These are phyloP conservation scores for Hypotaenidia okinawae DNA, from an alignment of 2,797 vertebrate genomes.

Conservation along the genomic window DNA sequence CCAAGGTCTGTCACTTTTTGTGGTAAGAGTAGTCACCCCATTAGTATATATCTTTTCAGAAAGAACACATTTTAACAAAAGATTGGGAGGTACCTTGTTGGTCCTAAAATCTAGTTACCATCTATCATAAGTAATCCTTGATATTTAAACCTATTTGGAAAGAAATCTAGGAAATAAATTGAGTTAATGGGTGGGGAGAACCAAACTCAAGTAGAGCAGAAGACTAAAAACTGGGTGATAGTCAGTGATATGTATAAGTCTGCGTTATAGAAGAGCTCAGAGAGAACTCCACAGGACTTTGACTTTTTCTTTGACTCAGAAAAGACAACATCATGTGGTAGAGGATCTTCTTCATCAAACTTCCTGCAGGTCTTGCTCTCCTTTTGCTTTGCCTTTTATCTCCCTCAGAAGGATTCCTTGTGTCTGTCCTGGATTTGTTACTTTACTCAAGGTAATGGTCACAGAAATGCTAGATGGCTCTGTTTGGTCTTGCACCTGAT, in stretches of 20 bases:
- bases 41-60: background rate
- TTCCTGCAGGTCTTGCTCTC: background rate
- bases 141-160: background rate
- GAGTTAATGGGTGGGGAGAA: background rate
- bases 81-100: background rate
- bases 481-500: background rate
- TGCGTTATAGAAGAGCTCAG: background rate
- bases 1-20: background rate
- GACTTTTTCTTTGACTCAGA: background rate
- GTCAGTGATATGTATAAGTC: background rate
- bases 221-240: background rate
- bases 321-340: background rate
- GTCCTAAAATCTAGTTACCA: background rate
- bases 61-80: background rate
- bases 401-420: background rate
- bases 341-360: background rate
- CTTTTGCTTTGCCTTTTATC: background rate
- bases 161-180: background rate
- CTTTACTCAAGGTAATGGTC: background rate
- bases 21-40: background rate
- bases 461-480: background rate
- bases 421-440: background rate
- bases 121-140: fast-evolving
- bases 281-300: background rate
- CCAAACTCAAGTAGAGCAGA: background rate